phyloP scores from a whole-genome alignment of 1,140 invertebrate genomes.

The Lepidurus packardi region DNA sequence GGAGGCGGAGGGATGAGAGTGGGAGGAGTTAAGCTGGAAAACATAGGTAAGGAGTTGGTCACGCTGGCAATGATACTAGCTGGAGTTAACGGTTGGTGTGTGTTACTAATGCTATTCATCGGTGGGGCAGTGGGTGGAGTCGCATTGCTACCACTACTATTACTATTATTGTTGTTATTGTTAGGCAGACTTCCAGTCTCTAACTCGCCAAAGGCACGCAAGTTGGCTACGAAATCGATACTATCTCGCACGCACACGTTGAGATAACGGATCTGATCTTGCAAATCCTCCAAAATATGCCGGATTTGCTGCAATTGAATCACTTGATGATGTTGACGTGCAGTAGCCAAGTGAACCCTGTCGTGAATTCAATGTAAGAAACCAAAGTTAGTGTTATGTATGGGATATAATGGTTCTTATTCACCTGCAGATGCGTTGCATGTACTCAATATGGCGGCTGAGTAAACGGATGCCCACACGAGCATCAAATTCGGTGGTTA shows the following conservation, averaged over 20 bases:
- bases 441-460: constrained; percentile 46
- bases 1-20: not conserved
- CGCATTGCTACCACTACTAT: not conserved
- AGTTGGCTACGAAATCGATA: constrained; percentile 10
- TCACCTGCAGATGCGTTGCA: constrained; percentile 46
- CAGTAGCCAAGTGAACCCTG: constrained; percentile 18
- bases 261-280: constrained; percentile 52
- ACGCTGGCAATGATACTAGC: constrained; percentile 24
- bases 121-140: not conserved
- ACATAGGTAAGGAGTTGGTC: not conserved
- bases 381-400: not conserved
- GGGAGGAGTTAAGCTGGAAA: not conserved
- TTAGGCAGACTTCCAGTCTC: constrained; percentile 4
- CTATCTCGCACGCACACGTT: constrained; percentile 46
- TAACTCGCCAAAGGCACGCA: constrained; percentile 6
- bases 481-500: constrained; percentile 37
- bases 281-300: constrained; percentile 57
- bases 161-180: not conserved
- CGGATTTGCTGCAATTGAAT: constrained; percentile 55
- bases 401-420: constrained; percentile 38
- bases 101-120: not conserved
- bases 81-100: not conserved
- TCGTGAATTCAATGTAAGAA: not conserved
- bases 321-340: constrained; percentile 34
- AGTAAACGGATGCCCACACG: constrained; percentile 44